Percentiles rank a stretch among this genome's conserved stretches.
phyloP scores from a whole-genome alignment of 2,888 invertebrate genomes.

The Quadroppia sp. region DNA sequence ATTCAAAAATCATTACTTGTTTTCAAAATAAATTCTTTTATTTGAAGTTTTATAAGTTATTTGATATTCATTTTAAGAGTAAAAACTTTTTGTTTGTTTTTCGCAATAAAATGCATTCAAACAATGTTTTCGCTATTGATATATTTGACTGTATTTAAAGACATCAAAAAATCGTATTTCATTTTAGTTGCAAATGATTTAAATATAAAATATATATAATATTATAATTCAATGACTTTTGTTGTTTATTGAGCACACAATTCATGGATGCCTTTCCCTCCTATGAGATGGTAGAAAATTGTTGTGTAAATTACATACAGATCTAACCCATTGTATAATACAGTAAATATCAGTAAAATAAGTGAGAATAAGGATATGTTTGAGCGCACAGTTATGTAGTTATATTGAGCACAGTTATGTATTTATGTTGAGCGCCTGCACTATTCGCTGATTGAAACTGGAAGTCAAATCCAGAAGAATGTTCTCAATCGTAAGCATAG shows the following conservation, averaged over 20 bases:
- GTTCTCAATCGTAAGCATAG: neutral
- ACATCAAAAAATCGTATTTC: no score
- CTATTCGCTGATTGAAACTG: conserved; percentile 22
- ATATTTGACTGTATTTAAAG: no score
- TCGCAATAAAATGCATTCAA: no score
- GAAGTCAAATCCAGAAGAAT: neutral
- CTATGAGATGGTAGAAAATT: neutral
- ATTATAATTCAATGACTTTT: neutral
- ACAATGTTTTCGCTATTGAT: no score
- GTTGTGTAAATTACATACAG: neutral
- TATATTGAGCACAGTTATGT: neutral
- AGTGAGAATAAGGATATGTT: no score
- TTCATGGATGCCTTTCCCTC: neutral
- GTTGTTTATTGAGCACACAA: neutral
- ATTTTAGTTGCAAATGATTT: conserved; percentile 1
- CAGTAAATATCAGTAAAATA: neutral
- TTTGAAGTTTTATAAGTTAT: neutral
- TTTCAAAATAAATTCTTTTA: no score
- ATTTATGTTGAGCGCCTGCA: neutral
- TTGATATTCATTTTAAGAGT: neutral
- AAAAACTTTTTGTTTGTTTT: no score
- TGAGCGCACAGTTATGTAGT: no score
- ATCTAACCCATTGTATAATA: neutral
- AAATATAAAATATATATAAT: neutral
- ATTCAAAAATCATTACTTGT: no score